These are phyloP conservation scores for Macrobrachium rosenbergii DNA, from an alignment of 1,140 invertebrate genomes.

Conservation along the genomic window DNA sequence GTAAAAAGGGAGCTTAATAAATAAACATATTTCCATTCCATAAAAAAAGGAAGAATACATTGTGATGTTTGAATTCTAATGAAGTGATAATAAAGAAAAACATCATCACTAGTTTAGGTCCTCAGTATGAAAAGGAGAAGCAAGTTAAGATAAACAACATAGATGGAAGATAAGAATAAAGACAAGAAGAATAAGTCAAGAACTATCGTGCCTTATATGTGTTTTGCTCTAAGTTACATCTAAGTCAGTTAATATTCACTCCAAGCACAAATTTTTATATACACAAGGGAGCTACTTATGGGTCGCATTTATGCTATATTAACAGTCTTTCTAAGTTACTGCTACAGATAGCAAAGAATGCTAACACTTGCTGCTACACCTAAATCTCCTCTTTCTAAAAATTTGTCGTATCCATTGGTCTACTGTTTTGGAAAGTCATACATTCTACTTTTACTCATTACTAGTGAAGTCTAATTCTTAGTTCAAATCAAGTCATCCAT, in stretches of 20 bases:
- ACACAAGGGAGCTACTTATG: constrained; percentile 40
- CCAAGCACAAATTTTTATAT: constrained; percentile 39
- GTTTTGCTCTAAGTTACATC: constrained; percentile 19
- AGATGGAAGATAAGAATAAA: constrained; percentile 1
- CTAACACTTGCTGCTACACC: constrained; percentile 41
- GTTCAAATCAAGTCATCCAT: neutral
- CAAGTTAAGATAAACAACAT: neutral
- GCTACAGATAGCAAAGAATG: no score
- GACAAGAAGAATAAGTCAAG: neutral
- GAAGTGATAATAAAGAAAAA: no score
- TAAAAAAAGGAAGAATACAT: no score
- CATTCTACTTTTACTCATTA: constrained; percentile 19
- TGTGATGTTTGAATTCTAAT: no score
- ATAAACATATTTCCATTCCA: no score
- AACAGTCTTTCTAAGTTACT: no score
- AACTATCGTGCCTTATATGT: constrained; percentile 34
- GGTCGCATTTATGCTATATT: constrained; percentile 26
- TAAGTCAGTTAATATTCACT: constrained; percentile 29
- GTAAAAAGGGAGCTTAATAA: no score
- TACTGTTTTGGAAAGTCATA: constrained; percentile 27
- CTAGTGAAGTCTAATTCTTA: no score
- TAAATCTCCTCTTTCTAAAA: constrained; percentile 29
- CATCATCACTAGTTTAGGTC: no score
- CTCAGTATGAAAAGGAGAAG: neutral
- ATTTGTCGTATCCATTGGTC: neutral